phyloP scores from a whole-genome alignment of 2,888 invertebrate genomes.

The Cheilosia urbana region DNA sequence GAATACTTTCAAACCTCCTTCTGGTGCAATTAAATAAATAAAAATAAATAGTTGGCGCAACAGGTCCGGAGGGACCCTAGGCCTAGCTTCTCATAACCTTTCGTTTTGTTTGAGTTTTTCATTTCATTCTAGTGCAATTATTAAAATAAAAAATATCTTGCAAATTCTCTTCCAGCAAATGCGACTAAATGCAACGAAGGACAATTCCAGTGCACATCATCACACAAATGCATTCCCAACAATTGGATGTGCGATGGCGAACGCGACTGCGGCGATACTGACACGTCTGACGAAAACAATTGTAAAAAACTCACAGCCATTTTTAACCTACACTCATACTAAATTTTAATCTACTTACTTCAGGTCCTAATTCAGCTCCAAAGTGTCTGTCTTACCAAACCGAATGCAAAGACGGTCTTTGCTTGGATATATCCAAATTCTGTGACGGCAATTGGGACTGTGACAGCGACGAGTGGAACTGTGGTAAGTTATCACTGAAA shows the following conservation, averaged over 20 bases:
- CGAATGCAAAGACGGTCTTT: constrained; percentile 85
- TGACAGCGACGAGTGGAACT: constrained; percentile 83
- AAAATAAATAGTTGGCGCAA: too few relatives aligned
- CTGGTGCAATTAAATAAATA: neutral
- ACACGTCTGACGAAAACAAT: constrained; percentile 89
- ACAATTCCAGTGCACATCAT: constrained; percentile 90
- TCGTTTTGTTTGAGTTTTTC: too few relatives aligned
- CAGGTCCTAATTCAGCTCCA: constrained; percentile 85
- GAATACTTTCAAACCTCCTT: too few relatives aligned
- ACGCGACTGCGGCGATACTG: constrained; percentile 90
- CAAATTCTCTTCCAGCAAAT: constrained; percentile 82
- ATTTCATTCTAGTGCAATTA: neutral
- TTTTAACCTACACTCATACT: neutral
- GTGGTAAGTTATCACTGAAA: constrained; percentile 79
- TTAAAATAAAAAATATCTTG: neutral
- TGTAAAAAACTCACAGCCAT: constrained; percentile 84
- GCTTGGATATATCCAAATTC: constrained; percentile 83
- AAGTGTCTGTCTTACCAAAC: constrained; percentile 89
- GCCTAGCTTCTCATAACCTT: too few relatives aligned
- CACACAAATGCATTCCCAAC: constrained; percentile 89
- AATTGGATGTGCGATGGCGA: constrained; percentile 92
- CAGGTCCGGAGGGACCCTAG: too few relatives aligned
- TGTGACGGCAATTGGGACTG: constrained; percentile 83
- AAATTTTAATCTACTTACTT: constrained; percentile 33
- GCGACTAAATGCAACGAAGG: constrained; percentile 86